Conservation (phyloP, 2,113 vertebrate species). For the Psammodynastes pulverulentus region DNA sequence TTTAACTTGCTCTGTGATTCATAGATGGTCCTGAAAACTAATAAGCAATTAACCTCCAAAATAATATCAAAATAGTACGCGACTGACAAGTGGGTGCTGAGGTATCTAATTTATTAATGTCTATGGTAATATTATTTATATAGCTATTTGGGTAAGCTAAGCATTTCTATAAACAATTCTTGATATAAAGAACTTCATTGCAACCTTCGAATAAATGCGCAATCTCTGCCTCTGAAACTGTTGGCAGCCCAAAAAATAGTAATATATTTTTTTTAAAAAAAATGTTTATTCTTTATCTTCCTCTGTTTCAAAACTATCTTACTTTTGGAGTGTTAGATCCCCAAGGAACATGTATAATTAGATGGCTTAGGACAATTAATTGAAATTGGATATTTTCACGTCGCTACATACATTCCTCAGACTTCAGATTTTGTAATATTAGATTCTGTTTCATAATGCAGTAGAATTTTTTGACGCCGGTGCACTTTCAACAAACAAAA, state of each 20-base stretch:
- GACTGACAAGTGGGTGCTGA: neutral
- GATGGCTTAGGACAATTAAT: neutral
- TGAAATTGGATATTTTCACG: neutral
- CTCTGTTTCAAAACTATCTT: neutral
- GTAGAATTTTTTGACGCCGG: neutral
- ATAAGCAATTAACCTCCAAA: neutral
- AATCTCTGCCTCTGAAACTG: neutral
- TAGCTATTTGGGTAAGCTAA: neutral
- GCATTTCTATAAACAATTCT: neutral
- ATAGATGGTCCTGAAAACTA: neutral
- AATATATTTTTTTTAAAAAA: neutral
- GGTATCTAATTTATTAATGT: neutral
- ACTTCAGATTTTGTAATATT: accelerated
- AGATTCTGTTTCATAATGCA: neutral
- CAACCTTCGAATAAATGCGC: neutral
- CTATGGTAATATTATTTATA: neutral
- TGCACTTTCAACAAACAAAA: neutral
- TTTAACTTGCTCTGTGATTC: neutral
- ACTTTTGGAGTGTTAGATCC: neutral
- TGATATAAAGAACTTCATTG: neutral
- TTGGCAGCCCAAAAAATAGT: neutral
- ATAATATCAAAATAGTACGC: neutral
- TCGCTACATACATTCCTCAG: neutral
- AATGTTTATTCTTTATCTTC: neutral
- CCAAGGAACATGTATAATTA: neutral